phyloP scores from a whole-genome alignment of 2,888 invertebrate species.

The Drosophila monieri region DNA sequence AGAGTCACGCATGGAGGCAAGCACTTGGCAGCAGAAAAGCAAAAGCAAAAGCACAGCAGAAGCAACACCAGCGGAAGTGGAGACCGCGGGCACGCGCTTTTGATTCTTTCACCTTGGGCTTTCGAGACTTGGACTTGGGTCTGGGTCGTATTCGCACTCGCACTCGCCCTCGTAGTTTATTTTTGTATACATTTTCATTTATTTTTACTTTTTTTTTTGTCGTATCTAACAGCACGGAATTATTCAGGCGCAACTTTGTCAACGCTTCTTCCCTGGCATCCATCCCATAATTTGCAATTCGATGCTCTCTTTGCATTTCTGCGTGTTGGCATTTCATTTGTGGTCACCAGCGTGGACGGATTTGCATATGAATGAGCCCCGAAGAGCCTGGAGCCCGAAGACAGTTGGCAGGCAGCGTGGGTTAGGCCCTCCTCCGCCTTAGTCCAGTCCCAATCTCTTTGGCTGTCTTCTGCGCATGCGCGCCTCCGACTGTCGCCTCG shows the following conservation, averaged over 20 bases:
- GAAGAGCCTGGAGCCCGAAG: conserved; percentile 8
- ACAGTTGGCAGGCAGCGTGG: conserved; percentile 31
- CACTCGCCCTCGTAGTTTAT: conserved; percentile 14
- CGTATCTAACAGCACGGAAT: conserved; percentile 53
- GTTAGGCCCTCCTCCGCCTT: conserved; percentile 20
- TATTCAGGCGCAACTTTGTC: conserved; percentile 74
- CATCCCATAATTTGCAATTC: conserved; percentile 73
- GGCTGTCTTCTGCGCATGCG: conserved; percentile 41
- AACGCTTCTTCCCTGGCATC: conserved; percentile 34
- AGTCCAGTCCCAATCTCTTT: conserved; percentile 15
- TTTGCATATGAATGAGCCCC: conserved; percentile 77
- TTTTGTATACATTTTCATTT: conserved; percentile 1
- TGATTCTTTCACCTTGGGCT: conserved; percentile 40
- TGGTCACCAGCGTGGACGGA: conserved; percentile 55
- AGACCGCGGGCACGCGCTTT: conserved; percentile 71
- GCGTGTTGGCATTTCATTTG: conserved; percentile 80
- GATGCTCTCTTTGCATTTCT: conserved; percentile 78
- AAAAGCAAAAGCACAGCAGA: conserved; percentile 12
- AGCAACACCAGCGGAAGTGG: conserved; percentile 65
- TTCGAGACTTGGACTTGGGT: conserved; percentile 18
- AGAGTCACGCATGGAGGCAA: conserved; percentile 68
- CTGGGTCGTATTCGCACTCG: conserved; percentile 23
- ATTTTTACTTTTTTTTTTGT: conserved; percentile 21
- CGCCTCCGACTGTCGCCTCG: conserved; percentile 46
- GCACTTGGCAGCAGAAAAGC: conserved; percentile 38